Conservation (phyloP, 1,140 invertebrate genomes). For the Trypoxylus dichotomus region DNA sequence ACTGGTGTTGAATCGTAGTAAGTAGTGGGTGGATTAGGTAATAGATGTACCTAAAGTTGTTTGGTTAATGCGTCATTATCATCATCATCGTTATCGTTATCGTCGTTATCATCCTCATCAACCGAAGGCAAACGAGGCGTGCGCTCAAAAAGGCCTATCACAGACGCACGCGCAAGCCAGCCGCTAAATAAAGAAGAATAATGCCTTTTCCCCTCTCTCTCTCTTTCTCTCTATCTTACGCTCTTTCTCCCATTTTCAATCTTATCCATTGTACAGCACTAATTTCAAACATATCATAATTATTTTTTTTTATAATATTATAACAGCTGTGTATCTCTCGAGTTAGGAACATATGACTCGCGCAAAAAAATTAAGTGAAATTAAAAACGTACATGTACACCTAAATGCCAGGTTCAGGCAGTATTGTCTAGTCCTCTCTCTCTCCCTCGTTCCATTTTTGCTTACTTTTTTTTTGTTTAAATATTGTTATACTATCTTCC, state of each 20-base stretch:
- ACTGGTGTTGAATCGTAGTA: background rate
- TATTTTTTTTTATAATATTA: conserved; percentile 13
- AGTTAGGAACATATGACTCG: conserved; percentile 49
- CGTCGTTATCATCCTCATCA: background rate
- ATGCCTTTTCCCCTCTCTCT: conserved; percentile 6
- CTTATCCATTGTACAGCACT: conserved; percentile 42
- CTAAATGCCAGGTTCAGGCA: conserved; percentile 41
- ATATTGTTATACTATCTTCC: conserved; percentile 1
- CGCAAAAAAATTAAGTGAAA: conserved; percentile 46
- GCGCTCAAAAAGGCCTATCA: conserved; percentile 39
- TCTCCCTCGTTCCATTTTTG: background rate
- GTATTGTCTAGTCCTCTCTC: conserved; percentile 30
- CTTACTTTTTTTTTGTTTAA: background rate
- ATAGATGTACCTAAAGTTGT: too few relatives aligned
- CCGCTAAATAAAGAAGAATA: conserved; percentile 20
- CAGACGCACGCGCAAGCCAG: conserved; percentile 40
- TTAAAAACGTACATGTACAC: conserved; percentile 42
- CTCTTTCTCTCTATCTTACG: background rate
- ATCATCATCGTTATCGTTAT: background rate
- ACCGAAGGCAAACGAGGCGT: conserved; percentile 28
- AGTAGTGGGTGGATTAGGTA: background rate
- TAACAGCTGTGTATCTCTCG: conserved; percentile 41
- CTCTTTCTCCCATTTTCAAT: background rate
- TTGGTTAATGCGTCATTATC: background rate
- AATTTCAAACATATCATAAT: conserved; percentile 31